Evolutionary conservation across 2,113 vertebrate genomes (phyloP).

Genomic region (Uria aalge): DNA sequence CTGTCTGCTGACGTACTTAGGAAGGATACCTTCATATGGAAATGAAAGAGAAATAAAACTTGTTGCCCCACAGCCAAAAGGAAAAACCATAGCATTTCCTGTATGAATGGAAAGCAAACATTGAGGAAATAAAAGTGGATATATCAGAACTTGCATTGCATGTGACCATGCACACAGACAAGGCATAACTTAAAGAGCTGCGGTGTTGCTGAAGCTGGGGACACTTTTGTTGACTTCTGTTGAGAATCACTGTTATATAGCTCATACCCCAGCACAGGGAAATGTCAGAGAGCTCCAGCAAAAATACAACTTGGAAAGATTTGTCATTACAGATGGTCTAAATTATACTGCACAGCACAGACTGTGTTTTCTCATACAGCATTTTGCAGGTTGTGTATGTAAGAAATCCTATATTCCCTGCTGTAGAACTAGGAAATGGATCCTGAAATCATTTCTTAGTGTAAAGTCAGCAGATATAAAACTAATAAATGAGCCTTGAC

Average conservation of each 20-base stretch:
- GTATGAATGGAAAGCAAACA: not conserved
- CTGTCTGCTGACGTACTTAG: not conserved
- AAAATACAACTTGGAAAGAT: not conserved
- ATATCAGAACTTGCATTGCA: not conserved
- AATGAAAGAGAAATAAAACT: not conserved
- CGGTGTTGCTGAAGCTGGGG: not conserved
- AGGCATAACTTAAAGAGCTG: not conserved
- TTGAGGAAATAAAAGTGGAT: not conserved
- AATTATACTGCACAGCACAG: not conserved
- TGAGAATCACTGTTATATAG: not conserved
- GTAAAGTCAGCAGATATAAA: not conserved
- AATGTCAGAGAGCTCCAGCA: not conserved
- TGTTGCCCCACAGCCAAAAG: not conserved
- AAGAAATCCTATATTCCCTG: not conserved
- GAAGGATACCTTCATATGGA: not conserved
- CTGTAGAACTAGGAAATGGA: not conserved
- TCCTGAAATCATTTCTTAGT: not conserved
- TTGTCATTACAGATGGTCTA: slow-evolving; percentile 11
- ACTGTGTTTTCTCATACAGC: not conserved
- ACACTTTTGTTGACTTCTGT: not conserved
- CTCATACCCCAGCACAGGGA: not conserved
- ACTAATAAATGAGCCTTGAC: not conserved
- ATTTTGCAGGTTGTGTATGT: not conserved
- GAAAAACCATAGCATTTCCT: not conserved
- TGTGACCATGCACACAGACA: not conserved